phyloP scores from a whole-genome alignment of 2,797 vertebrate species.

The Merluccius polli region DNA sequence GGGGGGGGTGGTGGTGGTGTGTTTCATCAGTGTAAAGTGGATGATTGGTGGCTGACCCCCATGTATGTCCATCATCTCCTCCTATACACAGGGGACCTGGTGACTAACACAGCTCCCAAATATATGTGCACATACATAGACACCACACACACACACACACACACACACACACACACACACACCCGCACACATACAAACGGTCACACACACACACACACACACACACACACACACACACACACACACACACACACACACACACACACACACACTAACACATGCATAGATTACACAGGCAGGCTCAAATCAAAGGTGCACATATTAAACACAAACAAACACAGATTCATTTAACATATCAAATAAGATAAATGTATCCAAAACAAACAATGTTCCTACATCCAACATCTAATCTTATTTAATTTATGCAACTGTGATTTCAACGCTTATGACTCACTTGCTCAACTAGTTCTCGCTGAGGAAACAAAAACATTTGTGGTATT shows the following conservation, averaged over 20 bases:
- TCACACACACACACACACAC: not conserved
- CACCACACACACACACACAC: not conserved
- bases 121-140: slow-evolving; percentile 3
- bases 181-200: not conserved
- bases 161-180: not conserved
- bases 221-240: not conserved
- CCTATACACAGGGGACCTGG: slow-evolving; percentile 28
- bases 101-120: slow-evolving; percentile 41
- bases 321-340: not conserved
- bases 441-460: not conserved
- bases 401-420: not conserved
- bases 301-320: not conserved
- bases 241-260: not conserved
- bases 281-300: not conserved
- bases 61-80: slow-evolving; percentile 42
- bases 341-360: not conserved
- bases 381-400: not conserved
- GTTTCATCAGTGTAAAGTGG: slow-evolving; percentile 46
- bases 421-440: not conserved
- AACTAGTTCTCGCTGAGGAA: too few relatives aligned
- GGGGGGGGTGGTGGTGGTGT: slow-evolving; percentile 8
- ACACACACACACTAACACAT: not conserved
- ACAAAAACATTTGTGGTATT: too few relatives aligned
- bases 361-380: not conserved
- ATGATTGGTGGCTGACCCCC: slow-evolving; percentile 55